phyloP scores from a whole-genome alignment of 2,113 vertebrate genomes.

The Siniperca knerii region DNA sequence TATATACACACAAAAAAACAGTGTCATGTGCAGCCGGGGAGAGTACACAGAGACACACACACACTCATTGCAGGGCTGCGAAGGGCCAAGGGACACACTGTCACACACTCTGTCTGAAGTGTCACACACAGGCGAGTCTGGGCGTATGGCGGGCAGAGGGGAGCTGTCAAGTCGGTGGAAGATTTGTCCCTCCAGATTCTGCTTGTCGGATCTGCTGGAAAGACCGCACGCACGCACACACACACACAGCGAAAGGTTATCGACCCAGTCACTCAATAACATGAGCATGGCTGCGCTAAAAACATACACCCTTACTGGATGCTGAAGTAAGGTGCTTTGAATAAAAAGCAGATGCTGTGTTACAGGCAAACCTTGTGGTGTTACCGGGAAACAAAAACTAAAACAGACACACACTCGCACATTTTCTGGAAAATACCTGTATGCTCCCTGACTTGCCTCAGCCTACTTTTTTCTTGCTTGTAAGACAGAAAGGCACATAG shows the following conservation, averaged over 20 bases:
- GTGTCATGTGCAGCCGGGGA: neutral
- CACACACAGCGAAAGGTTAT: slow-evolving; percentile 45
- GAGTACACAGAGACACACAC: slow-evolving; percentile 19
- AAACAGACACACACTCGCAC: neutral
- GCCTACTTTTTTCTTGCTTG: neutral
- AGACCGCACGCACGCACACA: neutral
- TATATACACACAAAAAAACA: neutral
- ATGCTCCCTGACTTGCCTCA: neutral
- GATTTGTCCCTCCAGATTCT: slow-evolving; percentile 64
- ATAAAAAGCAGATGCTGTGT: neutral
- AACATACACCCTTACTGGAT: neutral
- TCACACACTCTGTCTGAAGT: slow-evolving; percentile 69
- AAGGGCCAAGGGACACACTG: slow-evolving; percentile 66
- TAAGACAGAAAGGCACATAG: slow-evolving; percentile 5
- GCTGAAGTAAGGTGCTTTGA: neutral
- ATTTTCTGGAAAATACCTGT: neutral
- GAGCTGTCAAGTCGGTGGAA: slow-evolving; percentile 63
- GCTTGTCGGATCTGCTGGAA: slow-evolving; percentile 54
- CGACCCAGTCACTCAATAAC: slow-evolving; percentile 38
- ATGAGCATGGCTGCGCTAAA: neutral
- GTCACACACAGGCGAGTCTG: slow-evolving; percentile 62
- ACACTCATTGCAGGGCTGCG: slow-evolving; percentile 25
- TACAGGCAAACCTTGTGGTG: neutral
- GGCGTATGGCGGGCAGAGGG: slow-evolving; percentile 65
- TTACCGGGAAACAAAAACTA: neutral